phyloP scores from a whole-genome alignment of 2,888 invertebrate species.

The Lissonota sp. region DNA sequence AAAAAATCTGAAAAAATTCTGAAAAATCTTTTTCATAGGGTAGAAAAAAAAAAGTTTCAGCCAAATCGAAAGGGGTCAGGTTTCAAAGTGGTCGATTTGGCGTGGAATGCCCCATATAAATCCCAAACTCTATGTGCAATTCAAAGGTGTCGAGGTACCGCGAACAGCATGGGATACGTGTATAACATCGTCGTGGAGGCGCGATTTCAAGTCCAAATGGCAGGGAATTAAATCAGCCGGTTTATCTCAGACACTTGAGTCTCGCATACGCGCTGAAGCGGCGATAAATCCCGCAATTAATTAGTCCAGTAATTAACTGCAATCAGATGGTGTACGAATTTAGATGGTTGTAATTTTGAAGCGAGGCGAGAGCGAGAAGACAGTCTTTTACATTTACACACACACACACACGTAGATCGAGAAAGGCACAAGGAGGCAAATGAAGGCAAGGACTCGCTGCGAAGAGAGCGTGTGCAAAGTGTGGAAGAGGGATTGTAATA shows the following conservation, averaged over 20 bases:
- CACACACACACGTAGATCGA: not conserved
- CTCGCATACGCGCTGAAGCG: constrained; percentile 49
- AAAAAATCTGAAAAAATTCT: no score
- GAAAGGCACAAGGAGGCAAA: constrained; percentile 13
- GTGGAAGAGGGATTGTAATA: constrained; percentile 47
- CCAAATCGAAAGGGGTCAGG: no score
- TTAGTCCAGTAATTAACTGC: constrained; percentile 80
- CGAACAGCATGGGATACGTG: constrained; percentile 36
- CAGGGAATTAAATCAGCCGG: constrained; percentile 77
- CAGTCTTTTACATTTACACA: not conserved
- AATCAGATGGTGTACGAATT: constrained; percentile 79
- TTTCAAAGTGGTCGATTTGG: no score
- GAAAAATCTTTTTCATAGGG: no score
- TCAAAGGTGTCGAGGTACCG: constrained; percentile 62
- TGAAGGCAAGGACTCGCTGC: not conserved
- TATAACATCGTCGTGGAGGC: constrained; percentile 30
- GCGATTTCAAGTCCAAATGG: constrained; percentile 63
- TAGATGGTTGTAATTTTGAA: constrained; percentile 76
- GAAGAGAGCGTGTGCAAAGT: not conserved
- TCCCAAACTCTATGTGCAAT: constrained; percentile 10
- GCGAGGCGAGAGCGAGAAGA: constrained; percentile 42
- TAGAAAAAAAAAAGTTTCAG: no score
- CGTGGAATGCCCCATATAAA: not conserved
- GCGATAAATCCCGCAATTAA: constrained; percentile 81
- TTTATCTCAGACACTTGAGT: constrained; percentile 73